Conservation (phyloP, 92 coral and sea anemone genomes). For the Montipora capitata region DNA sequence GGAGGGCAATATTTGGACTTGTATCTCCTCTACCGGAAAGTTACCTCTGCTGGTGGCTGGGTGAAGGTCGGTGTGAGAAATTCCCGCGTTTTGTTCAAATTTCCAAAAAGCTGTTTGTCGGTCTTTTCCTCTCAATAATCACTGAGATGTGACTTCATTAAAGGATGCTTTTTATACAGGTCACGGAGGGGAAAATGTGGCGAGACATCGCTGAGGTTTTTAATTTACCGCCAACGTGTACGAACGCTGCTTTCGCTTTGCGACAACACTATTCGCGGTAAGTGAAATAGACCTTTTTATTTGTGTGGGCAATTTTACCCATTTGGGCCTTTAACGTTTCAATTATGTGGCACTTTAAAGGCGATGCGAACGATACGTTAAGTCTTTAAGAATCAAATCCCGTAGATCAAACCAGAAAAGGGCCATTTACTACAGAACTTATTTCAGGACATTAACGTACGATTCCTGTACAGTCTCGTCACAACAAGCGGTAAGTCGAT, state of each 20-base stretch:
- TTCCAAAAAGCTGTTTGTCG: slow-evolving; percentile 9
- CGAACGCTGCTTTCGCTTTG: slow-evolving; percentile 98
- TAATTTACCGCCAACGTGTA: slow-evolving; percentile 96
- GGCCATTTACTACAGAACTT: not conserved
- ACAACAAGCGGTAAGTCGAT: slow-evolving; percentile 4
- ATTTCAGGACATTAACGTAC: not conserved
- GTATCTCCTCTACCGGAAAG: slow-evolving; percentile 95
- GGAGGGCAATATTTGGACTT: slow-evolving; percentile 98
- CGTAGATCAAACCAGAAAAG: not conserved
- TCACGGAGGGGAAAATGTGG: slow-evolving; percentile 97
- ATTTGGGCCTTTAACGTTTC: slow-evolving; percentile 29
- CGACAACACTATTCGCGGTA: slow-evolving; percentile 97
- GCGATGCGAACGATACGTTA: slow-evolving; percentile 1
- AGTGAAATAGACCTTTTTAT: slow-evolving; percentile 30
- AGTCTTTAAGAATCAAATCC: not conserved
- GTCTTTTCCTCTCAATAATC: slow-evolving; percentile 17
- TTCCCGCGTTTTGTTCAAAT: slow-evolving; percentile 35
- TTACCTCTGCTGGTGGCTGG: slow-evolving; percentile 96
- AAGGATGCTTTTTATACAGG: slow-evolving; percentile 60
- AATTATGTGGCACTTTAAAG: slow-evolving; percentile 26
- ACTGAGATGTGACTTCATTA: slow-evolving; percentile 39
- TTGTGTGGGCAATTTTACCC: slow-evolving; percentile 28
- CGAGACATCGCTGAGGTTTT: slow-evolving; percentile 95
- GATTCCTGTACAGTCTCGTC: slow-evolving; percentile 42
- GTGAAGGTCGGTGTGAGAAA: slow-evolving; percentile 79